phyloP scores from a whole-genome alignment of 2,797 vertebrate species.

The Anas bernieri region DNA sequence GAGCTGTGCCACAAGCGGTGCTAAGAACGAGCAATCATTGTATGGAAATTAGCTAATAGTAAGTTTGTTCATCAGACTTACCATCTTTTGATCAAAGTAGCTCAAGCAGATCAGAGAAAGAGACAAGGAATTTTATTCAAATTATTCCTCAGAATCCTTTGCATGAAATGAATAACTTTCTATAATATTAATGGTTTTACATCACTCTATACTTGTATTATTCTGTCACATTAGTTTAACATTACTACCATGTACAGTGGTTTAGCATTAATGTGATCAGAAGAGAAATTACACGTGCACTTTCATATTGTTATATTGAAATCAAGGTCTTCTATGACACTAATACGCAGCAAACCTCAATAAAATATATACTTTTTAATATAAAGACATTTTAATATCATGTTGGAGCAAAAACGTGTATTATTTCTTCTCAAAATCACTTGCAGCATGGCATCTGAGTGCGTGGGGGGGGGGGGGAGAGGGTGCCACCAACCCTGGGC shows the following conservation, averaged over 20 bases:
- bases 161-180: constrained; percentile 63
- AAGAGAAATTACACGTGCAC: constrained; percentile 70
- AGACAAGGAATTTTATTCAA: constrained; percentile 57
- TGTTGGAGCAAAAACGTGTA: constrained; percentile 29
- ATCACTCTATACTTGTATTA: constrained; percentile 65
- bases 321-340: constrained; percentile 67
- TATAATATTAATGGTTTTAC: constrained; percentile 71
- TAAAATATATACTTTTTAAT: constrained; percentile 65
- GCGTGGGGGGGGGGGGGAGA: background rate
- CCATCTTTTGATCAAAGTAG: constrained; percentile 36
- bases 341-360: constrained; percentile 63
- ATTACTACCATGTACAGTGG: constrained; percentile 58
- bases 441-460: background rate
- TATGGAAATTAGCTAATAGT: background rate
- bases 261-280: constrained; percentile 71
- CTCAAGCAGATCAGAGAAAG: constrained; percentile 34
- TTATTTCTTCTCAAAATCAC: constrained; percentile 28
- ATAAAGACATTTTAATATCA: constrained; percentile 65
- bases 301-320: constrained; percentile 74
- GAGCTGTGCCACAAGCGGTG: background rate
- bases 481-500: accelerated
- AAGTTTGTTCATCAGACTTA: constrained; percentile 41
- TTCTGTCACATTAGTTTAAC: constrained; percentile 75
- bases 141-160: constrained; percentile 33
- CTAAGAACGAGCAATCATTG: background rate